Evolutionary conservation across 1,140 invertebrate species (phyloP).

Genomic region (Parapsyche elsis): DNA sequence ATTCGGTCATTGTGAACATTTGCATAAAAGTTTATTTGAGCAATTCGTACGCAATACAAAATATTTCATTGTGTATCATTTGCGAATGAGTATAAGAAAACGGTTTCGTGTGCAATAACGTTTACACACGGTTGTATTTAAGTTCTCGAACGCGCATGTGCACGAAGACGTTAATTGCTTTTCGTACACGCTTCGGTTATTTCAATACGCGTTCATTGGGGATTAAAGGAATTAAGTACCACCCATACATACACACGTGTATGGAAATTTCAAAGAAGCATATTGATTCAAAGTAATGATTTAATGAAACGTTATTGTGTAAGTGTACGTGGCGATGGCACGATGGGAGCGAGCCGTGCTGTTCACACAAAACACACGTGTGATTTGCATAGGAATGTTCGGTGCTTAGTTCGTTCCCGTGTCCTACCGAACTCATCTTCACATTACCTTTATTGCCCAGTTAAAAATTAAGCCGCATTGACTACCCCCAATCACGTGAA

Average conservation of each 20-base stretch:
- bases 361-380: constrained; percentile 38
- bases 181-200: constrained; percentile 26
- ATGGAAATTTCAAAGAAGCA: constrained; percentile 34
- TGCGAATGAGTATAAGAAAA: neutral
- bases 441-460: no score
- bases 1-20: no score
- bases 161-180: constrained; percentile 12
- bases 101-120: neutral
- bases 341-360: constrained; percentile 27
- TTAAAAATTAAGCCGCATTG: no score
- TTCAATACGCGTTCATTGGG: constrained; percentile 14
- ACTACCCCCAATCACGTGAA: no score
- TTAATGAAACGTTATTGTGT: constrained; percentile 45
- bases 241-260: neutral
- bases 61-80: neutral
- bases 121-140: neutral
- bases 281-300: constrained; percentile 45
- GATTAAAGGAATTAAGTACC: neutral
- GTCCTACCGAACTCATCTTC: no score
- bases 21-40: no score
- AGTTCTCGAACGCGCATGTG: neutral
- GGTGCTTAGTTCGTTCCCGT: no score
- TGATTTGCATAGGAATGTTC: neutral
- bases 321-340: constrained; percentile 41
- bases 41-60: no score